Evolutionary conservation across 1,140 invertebrate species (phyloP).

Genomic region (Drosophila nannoptera): DNA sequence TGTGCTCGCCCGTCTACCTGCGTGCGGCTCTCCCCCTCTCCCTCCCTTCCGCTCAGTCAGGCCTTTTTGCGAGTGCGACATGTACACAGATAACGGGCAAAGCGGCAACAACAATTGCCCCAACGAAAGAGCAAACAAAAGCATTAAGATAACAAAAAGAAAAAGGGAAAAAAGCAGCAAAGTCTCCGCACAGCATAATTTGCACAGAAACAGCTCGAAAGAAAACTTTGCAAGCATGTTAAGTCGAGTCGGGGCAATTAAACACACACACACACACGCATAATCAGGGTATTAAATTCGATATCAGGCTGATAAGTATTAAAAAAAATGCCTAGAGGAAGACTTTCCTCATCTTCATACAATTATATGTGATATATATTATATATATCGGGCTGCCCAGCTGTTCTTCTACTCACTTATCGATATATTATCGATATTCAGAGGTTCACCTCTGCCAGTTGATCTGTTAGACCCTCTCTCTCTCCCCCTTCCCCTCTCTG

Average conservation of each 20-base stretch:
- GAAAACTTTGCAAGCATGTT: slow-evolving; percentile 6
- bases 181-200: slow-evolving; percentile 17
- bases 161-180: not conserved
- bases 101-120: slow-evolving; percentile 28
- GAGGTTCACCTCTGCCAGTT: too few species aligned
- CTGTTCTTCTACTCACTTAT: too few species aligned
- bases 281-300: not conserved
- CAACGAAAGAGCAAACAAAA: slow-evolving; percentile 26
- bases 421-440: too few species aligned
- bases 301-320: too few species aligned
- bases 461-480: too few species aligned
- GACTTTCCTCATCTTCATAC: too few species aligned
- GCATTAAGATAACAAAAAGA: slow-evolving; percentile 26
- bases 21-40: not conserved
- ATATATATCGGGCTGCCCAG: too few species aligned
- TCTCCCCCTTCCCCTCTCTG: too few species aligned
- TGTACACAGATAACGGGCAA: slow-evolving; percentile 23
- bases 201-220: not conserved
- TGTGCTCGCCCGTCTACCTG: slow-evolving; percentile 9
- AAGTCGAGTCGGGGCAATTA: slow-evolving; percentile 8
- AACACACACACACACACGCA: not conserved
- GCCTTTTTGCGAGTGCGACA: not conserved
- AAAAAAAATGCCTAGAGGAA: too few species aligned
- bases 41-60: not conserved
- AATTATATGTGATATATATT: too few species aligned